These are phyloP conservation scores for Idaea biselata DNA, from an alignment of 2,888 invertebrate genomes.

Conservation along the genomic window DNA sequence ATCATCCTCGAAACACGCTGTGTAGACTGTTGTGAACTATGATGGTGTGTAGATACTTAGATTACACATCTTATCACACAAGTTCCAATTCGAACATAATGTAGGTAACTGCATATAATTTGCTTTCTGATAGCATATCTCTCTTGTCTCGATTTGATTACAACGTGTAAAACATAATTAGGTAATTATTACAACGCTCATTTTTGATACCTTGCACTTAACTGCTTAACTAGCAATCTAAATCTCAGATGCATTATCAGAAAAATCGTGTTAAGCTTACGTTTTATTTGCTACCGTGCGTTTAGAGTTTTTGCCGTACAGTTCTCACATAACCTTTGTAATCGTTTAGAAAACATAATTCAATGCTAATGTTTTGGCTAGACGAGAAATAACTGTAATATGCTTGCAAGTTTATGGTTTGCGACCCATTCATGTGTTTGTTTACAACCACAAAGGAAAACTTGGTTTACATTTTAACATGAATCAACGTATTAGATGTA, in stretches of 20 bases:
- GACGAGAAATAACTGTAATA: constrained; percentile 27
- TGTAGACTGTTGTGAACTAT: too few species aligned
- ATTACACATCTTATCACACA: constrained; percentile 17
- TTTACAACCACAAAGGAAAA: background rate
- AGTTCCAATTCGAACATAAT: constrained; percentile 31
- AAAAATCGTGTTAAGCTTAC: background rate
- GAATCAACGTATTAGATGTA: too few species aligned
- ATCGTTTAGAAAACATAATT: constrained; percentile 28
- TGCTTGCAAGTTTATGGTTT: too few species aligned
- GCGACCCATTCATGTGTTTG: background rate
- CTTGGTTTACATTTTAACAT: background rate
- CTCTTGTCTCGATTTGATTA: background rate
- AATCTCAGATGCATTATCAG: background rate
- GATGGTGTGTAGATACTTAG: background rate
- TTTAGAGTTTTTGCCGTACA: constrained; percentile 2
- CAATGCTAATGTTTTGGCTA: constrained; percentile 36
- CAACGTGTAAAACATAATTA: background rate
- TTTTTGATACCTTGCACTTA: background rate
- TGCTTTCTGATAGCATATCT: constrained; percentile 47
- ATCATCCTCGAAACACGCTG: too few species aligned
- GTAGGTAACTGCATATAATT: constrained; percentile 40
- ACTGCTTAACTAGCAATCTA: background rate
- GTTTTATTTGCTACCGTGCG: background rate
- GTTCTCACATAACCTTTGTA: constrained; percentile 24
- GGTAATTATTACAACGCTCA: background rate